Conservation (phyloP, 2,113 vertebrate species). For the Xenotilapia flavipinnis region DNA sequence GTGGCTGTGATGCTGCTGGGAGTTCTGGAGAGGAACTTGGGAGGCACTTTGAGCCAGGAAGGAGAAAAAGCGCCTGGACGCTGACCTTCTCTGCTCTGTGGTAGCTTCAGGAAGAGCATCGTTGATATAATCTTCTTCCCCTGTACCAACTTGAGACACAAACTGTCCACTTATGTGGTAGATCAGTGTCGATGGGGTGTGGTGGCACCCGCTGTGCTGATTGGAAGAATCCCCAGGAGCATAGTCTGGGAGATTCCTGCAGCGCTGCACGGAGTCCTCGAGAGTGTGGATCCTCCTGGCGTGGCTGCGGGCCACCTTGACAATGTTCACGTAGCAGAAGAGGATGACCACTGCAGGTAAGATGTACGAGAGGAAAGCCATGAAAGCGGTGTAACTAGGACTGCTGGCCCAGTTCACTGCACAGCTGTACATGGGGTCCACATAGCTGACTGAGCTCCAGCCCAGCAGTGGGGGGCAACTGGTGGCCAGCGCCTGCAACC, state of each 20-base stretch:
- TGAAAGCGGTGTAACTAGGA: slow-evolving; percentile 69
- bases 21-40: slow-evolving; percentile 27
- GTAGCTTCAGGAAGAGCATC: background rate
- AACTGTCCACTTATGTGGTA: slow-evolving; percentile 67
- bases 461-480: slow-evolving; percentile 75
- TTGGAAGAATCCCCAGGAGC: background rate
- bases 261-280: slow-evolving; percentile 70
- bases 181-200: slow-evolving; percentile 58
- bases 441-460: slow-evolving; percentile 72
- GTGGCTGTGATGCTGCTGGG: slow-evolving; percentile 47
- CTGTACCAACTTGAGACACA: slow-evolving; percentile 41
- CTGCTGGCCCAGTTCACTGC: slow-evolving; percentile 70
- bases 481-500: slow-evolving; percentile 74
- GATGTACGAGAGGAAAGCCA: slow-evolving; percentile 65
- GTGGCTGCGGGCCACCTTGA: slow-evolving; percentile 73
- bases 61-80: slow-evolving; percentile 39
- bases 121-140: background rate
- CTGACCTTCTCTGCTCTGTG: background rate
- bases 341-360: slow-evolving; percentile 72
- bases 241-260: slow-evolving; percentile 18
- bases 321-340: slow-evolving; percentile 76
- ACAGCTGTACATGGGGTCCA: slow-evolving; percentile 71
- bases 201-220: slow-evolving; percentile 10
- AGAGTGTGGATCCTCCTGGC: slow-evolving; percentile 71
- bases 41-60: slow-evolving; percentile 31